A percentile compares a stretch with the other conserved stretches of the same genome.
Evolutionary conservation across 1,140 invertebrate species (phyloP).

Genomic region (Reticulitermes speratus): DNA sequence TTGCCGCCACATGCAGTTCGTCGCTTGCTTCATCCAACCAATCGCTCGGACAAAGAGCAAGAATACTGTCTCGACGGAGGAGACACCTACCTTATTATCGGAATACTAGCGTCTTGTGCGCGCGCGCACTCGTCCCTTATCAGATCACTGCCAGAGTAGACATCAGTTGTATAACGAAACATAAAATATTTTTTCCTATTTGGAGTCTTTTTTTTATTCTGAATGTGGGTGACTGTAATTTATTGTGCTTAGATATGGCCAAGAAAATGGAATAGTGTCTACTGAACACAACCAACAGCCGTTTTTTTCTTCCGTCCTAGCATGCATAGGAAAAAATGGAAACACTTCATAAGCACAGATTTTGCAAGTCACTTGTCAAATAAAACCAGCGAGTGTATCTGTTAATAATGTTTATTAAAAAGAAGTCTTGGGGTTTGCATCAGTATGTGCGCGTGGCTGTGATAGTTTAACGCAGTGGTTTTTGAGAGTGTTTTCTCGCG

Average conservation of each 20-base stretch:
- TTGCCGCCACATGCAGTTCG: slow-evolving; percentile 1
- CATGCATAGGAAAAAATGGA: background rate
- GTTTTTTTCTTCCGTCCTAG: background rate
- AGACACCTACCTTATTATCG: slow-evolving; percentile 5
- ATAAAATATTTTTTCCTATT: background rate
- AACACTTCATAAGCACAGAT: background rate
- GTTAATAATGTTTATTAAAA: background rate
- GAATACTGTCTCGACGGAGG: background rate
- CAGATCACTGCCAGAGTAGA: background rate
- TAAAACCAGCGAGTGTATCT: background rate
- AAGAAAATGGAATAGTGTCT: background rate
- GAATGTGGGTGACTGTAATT: background rate
- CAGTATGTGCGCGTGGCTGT: too few species aligned
- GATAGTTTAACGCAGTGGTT: too few species aligned
- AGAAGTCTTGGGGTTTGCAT: background rate
- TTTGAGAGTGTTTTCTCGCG: too few species aligned
- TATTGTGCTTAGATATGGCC: background rate
- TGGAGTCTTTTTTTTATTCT: background rate
- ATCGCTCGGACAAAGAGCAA: slow-evolving; percentile 5
- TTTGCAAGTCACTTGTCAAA: slow-evolving; percentile 16
- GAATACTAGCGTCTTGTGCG: background rate
- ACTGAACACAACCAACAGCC: background rate
- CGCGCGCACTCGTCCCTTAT: background rate
- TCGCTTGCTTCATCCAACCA: background rate
- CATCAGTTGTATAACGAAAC: background rate